Evolutionary conservation across 2,797 vertebrate genomes (phyloP), one percentile per base, ranked within the genome.

Genomic region (Cichlasoma orientale): DNA sequence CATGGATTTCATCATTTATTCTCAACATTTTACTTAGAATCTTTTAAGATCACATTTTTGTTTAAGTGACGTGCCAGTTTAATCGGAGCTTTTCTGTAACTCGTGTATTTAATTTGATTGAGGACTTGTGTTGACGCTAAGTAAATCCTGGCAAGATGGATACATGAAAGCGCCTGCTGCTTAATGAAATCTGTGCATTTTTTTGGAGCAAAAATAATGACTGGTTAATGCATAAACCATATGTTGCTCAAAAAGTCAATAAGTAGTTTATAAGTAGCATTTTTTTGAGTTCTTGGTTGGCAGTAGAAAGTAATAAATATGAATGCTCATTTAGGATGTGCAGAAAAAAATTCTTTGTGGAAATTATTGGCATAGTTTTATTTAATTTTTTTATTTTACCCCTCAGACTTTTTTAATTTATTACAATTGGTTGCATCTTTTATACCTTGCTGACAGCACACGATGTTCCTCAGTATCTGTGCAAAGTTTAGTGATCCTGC

Each of bases 1-100:
- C 77, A 50, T 36, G 50, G 66, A 85, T 82, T 86, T 86, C 79
- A 85, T 82, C 70, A 85, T 33, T 44, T 72, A 61, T 56, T 79
- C 16, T 44, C 10, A 82, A 77, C 3, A 4, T 61, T 71, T 72
- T 25, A 66, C 44, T 72, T n/a, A 14, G 13, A 63, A n/a, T 19
- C 61, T 75, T 72, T 58, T 33, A 78, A 71, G 72, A 85, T 80
- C 25, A 31, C 50, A 47, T 59, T 83, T 14, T 55, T 68, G 63
- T 68, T 82, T 36, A 75, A 75, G 31, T 63, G 56, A 71, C 41
- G 72, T 73, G 44, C 72, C 71, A 14, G 50, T 86, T 82, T 61
- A 84, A 76, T 79, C 55, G 36, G 21, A 10, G 63, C 13, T 75
- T 82, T 80, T 27, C 27, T 76, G 79, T 14, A 58, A 50, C 31